Percentiles rank a stretch among this genome's conserved stretches.
phyloP scores from a whole-genome alignment of 2,797 vertebrate genomes.

The Silurus aristotelis region DNA sequence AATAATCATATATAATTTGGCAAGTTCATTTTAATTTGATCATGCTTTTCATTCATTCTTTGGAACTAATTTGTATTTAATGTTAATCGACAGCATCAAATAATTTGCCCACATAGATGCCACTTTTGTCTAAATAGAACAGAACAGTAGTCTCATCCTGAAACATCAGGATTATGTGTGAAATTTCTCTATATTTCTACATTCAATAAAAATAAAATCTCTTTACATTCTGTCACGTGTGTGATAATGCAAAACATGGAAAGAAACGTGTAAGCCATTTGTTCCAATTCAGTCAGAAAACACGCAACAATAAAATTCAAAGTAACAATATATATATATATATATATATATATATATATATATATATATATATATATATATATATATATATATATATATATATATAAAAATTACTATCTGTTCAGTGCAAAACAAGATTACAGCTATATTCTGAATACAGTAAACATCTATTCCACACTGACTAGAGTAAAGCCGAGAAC shows the following conservation, averaged over 20 bases:
- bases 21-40: neutral
- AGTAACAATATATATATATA: neutral
- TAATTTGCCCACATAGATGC: neutral
- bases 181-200: neutral
- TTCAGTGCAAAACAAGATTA: conserved; percentile 40
- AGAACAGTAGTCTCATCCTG: neutral
- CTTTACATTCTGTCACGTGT: neutral
- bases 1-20: neutral
- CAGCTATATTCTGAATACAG: conserved; percentile 27
- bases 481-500: conserved; percentile 34
- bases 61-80: neutral
- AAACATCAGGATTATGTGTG: neutral
- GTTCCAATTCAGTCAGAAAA: conserved; percentile 5
- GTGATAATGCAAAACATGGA: neutral
- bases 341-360: too few species aligned
- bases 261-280: neutral
- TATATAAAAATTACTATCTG: conserved; percentile 8
- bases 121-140: neutral
- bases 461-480: conserved; percentile 33
- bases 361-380: conserved; percentile 11
- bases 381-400: conserved; percentile 3
- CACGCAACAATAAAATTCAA: neutral
- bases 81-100: neutral
- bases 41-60: neutral
- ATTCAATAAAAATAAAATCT: neutral